phyloP scores from a whole-genome alignment of 2,888 invertebrate species.

The Tribolium freemani region DNA sequence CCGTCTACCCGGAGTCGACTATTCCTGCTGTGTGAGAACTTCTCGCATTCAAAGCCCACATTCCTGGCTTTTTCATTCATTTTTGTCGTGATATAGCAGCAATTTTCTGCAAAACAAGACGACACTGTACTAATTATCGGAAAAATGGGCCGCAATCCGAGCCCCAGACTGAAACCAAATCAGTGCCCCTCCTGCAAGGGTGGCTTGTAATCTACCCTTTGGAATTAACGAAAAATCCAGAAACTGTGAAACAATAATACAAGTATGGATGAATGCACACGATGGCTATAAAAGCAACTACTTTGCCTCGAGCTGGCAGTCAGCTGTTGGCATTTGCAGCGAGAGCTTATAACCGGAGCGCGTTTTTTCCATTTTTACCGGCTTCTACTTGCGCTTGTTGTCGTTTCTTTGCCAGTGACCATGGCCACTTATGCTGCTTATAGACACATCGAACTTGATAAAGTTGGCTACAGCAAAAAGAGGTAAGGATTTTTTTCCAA shows the following conservation, averaged over 20 bases:
- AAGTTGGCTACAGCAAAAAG: constrained; percentile 93
- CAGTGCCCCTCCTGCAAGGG: not conserved
- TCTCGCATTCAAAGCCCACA: constrained; percentile 12
- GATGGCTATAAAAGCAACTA: constrained; percentile 61
- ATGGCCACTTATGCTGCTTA: constrained; percentile 95
- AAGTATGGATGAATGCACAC: constrained; percentile 49
- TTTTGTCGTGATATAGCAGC: not conserved
- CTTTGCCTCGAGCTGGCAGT: constrained; percentile 58
- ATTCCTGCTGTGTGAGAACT: constrained; percentile 14
- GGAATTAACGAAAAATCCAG: not conserved
- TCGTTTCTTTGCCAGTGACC: constrained; percentile 47
- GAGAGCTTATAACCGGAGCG: constrained; percentile 41
- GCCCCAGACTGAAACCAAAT: not conserved
- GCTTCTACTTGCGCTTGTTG: constrained; percentile 30
- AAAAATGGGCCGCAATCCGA: constrained; percentile 4
- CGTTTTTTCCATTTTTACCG: constrained; percentile 43
- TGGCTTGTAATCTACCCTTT: not conserved
- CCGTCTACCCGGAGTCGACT: not conserved
- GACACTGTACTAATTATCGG: not conserved
- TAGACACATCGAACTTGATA: constrained; percentile 94
- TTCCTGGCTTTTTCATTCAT: constrained; percentile 18
- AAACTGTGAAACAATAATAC: constrained; percentile 21
- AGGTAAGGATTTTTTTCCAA: constrained; percentile 73
- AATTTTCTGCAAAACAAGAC: not conserved
- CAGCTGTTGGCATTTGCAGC: constrained; percentile 61